Percentiles rank a stretch among this genome's conserved stretches.
These are phyloP conservation scores for Phaethon lepturus DNA, from an alignment of 2,113 vertebrate genomes.

Conservation along the genomic window DNA sequence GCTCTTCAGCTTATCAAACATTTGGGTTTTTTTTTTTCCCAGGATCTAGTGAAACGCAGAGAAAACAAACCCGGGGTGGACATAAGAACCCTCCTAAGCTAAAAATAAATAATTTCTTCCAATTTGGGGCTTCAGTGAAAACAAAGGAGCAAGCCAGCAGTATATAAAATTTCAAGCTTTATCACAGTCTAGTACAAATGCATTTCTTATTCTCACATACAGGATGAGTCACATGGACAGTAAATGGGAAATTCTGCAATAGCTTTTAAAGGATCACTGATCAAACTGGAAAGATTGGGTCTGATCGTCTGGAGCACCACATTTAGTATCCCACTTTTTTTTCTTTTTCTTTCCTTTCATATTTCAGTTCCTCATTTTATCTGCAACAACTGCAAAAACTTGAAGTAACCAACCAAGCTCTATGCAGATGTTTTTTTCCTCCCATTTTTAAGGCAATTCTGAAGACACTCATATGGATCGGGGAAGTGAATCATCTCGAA, in stretches of 20 bases:
- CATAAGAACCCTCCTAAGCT: background rate
- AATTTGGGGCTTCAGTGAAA: background rate
- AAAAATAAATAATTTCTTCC: background rate
- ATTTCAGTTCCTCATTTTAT: background rate
- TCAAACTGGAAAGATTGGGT: background rate
- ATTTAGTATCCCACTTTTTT: background rate
- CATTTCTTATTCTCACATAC: background rate
- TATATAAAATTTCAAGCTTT: background rate
- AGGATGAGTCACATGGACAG: background rate
- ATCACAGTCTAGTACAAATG: background rate
- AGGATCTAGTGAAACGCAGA: background rate
- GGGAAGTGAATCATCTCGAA: background rate
- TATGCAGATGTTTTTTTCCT: background rate
- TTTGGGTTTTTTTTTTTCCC: background rate
- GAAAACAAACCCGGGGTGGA: background rate
- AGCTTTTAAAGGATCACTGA: background rate
- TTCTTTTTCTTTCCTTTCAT: background rate
- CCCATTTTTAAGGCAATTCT: background rate
- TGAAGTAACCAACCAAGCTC: background rate
- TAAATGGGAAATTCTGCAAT: background rate
- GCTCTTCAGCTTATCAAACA: background rate
- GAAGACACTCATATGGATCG: background rate
- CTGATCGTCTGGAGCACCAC: background rate
- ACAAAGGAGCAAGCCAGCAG: background rate
- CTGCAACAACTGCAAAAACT: background rate